Conservation (phyloP, 2,888 invertebrate species). For the Hoplodrina blanda region DNA sequence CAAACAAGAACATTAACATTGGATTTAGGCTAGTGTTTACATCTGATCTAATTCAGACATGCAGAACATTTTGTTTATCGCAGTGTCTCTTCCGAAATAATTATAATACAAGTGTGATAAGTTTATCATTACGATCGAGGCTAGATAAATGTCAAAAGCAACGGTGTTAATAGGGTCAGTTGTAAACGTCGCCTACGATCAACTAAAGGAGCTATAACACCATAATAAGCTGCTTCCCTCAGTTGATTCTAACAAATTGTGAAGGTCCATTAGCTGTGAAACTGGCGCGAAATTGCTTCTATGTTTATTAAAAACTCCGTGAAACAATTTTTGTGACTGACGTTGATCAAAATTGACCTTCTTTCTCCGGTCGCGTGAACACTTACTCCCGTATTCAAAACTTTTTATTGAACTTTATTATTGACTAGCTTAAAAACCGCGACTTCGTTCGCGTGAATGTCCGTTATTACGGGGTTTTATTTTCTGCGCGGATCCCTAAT, state of each 20-base stretch:
- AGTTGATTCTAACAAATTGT: constrained; percentile 44
- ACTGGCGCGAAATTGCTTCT: constrained; percentile 40
- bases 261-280: constrained; percentile 35
- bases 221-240: constrained; percentile 49
- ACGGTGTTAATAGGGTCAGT: constrained; percentile 41
- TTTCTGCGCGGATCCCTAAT: too few species aligned
- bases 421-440: neutral
- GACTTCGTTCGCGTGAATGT: too few species aligned
- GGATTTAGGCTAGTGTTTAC: too few species aligned
- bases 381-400: neutral
- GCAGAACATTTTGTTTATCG: too few species aligned
- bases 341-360: constrained; percentile 30
- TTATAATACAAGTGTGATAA: too few species aligned
- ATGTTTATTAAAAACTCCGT: constrained; percentile 34
- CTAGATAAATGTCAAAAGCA: constrained; percentile 20
- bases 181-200: constrained; percentile 43
- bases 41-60: too few species aligned
- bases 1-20: too few species aligned
- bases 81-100: too few species aligned
- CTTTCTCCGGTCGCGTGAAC: constrained; percentile 20
- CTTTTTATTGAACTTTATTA: neutral
- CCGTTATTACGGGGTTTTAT: too few species aligned
- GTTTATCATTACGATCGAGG: too few species aligned
- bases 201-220: constrained; percentile 33
- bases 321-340: constrained; percentile 36